Percentiles rank a stretch among this genome's conserved stretches.
These are phyloP conservation scores for Himalopsyche japonica DNA, from an alignment of 2,888 invertebrate genomes.

Conservation along the genomic window DNA sequence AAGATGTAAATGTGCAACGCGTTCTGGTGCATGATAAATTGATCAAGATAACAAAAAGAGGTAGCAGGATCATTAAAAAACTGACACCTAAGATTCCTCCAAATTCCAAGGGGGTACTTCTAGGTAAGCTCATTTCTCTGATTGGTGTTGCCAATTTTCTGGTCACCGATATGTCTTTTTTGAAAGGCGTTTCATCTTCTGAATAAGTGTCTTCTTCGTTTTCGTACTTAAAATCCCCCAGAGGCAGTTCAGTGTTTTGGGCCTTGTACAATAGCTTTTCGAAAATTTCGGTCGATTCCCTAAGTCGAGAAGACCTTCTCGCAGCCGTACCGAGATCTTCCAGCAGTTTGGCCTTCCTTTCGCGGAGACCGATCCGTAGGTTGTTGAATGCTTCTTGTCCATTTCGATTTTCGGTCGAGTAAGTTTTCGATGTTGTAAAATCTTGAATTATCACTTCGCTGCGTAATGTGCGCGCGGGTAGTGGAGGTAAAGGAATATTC, in stretches of 20 bases:
- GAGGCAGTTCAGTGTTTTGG: constrained; percentile 29
- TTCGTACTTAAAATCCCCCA: constrained; percentile 46
- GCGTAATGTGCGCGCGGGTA: constrained; percentile 41
- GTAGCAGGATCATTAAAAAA: constrained; percentile 49
- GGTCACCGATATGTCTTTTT: constrained; percentile 48
- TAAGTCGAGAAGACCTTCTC: constrained; percentile 50
- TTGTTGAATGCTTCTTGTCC: background rate
- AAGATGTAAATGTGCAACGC: constrained; percentile 49
- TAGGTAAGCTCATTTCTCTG: constrained; percentile 45
- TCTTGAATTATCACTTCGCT: constrained; percentile 43
- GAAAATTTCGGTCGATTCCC: constrained; percentile 51
- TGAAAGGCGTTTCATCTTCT: constrained; percentile 46
- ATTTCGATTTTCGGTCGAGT: background rate
- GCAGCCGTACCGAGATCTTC: constrained; percentile 51
- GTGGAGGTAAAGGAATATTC: constrained; percentile 43
- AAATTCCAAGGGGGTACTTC: constrained; percentile 49
- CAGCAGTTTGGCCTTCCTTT: constrained; percentile 48
- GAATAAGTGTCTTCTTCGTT: constrained; percentile 52
- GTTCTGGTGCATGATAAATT: constrained; percentile 49
- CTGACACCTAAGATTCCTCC: constrained; percentile 51
- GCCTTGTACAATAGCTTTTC: constrained; percentile 45
- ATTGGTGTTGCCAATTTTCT: constrained; percentile 55
- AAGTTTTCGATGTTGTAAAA: background rate
- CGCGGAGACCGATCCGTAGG: constrained; percentile 28
- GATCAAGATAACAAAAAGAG: constrained; percentile 49